Evolutionary conservation across 2,797 vertebrate species (phyloP).

Genomic region (Gymnoscopelus microlampas): DNA sequence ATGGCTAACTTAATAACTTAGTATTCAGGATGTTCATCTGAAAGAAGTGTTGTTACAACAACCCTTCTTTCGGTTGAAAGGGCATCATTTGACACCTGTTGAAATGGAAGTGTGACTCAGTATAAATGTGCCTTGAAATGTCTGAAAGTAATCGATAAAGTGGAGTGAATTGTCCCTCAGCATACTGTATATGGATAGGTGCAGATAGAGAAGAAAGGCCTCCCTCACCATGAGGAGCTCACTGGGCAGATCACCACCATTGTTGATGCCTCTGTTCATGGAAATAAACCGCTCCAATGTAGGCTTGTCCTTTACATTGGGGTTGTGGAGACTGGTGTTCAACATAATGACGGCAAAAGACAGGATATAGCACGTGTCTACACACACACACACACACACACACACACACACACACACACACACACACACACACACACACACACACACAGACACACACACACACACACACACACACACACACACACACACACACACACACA

Average conservation of each 20-base stretch:
- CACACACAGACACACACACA: conserved; percentile 4
- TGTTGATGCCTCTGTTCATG: conserved; percentile 93
- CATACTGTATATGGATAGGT: no score
- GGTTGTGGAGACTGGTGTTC: conserved; percentile 95
- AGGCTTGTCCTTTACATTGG: conserved; percentile 91
- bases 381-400: background rate
- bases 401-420: background rate
- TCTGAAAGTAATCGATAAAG: no score
- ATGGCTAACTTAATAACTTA: no score
- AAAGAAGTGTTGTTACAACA: no score
- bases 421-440: conserved; percentile 9
- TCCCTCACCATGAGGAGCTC: conserved; percentile 84
- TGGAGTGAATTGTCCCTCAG: no score
- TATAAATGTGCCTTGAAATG: no score
- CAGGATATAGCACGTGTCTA: conserved; percentile 95
- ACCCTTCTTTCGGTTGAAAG: no score
- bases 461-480: background rate
- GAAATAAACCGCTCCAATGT: conserved; percentile 87
- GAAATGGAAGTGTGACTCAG: no score
- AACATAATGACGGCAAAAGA: conserved; percentile 96
- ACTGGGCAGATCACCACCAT: conserved; percentile 84
- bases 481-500: conserved; percentile 9
- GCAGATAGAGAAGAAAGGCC: conserved; percentile 11
- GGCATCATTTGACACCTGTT: no score
- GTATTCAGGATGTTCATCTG: no score